These are phyloP conservation scores for Drosophila tropicalis DNA, from an alignment of 1,140 invertebrate genomes.

Conservation along the genomic window DNA sequence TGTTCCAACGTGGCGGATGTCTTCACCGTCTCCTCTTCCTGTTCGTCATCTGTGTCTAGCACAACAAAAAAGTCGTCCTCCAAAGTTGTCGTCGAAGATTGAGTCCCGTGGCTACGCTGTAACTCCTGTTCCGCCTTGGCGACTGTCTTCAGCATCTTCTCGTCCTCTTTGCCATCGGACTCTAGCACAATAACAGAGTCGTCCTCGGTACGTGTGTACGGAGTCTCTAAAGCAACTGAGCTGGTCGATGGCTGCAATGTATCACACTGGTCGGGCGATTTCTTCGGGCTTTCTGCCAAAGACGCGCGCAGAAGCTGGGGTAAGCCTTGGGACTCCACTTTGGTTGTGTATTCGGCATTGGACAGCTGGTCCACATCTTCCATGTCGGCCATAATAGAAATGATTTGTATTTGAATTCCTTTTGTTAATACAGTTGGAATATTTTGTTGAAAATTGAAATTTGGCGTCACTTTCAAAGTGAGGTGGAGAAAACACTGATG, in stretches of 20 bases:
- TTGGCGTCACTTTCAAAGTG: slow-evolving; percentile 67
- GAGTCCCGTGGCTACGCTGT: no score
- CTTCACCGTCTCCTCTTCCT: no score
- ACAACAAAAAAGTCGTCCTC: no score
- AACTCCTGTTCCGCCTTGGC: no score
- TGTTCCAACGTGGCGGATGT: no score
- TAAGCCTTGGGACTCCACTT: slow-evolving; percentile 67
- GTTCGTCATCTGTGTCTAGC: no score
- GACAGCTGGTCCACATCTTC: slow-evolving; percentile 67
- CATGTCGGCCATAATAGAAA: slow-evolving; percentile 53
- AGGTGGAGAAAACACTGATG: no score
- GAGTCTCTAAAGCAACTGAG: no score
- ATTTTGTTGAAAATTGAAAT: slow-evolving; percentile 69
- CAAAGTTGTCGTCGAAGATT: slow-evolving; percentile 33
- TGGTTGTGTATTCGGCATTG: slow-evolving; percentile 63
- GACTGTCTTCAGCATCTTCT: slow-evolving; percentile 41
- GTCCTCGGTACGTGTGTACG: no score
- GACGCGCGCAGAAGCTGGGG: slow-evolving; percentile 72
- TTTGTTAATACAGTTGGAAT: slow-evolving; percentile 23
- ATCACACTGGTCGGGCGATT: slow-evolving; percentile 48
- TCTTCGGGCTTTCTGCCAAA: slow-evolving; percentile 57
- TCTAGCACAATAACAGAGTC: slow-evolving; percentile 66
- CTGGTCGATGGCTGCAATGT: slow-evolving; percentile 53
- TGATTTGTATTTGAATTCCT: not conserved
- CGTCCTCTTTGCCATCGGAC: slow-evolving; percentile 70